These are phyloP conservation scores for Thunnus albacares DNA, from an alignment of 2,797 vertebrate genomes.

Conservation along the genomic window DNA sequence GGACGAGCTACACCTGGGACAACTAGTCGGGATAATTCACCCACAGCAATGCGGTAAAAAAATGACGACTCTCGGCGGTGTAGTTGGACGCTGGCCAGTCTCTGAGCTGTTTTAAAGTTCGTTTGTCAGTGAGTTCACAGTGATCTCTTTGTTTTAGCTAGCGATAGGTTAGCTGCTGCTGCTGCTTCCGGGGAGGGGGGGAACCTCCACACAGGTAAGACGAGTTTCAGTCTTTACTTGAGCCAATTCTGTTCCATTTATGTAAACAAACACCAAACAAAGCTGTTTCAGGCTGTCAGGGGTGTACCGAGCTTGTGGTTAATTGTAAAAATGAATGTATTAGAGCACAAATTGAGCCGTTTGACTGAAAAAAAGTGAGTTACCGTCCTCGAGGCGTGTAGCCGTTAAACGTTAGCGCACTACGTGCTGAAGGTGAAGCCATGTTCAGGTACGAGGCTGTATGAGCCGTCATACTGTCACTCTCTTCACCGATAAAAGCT, in stretches of 20 bases:
- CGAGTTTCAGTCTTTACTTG: constrained; percentile 78
- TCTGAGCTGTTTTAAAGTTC: neutral
- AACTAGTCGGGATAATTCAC: neutral
- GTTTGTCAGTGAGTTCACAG: neutral
- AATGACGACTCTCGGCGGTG: neutral
- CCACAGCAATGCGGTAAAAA: constrained; percentile 35
- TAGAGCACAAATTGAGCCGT: accelerated
- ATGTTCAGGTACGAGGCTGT: constrained; percentile 1
- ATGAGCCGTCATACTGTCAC: neutral
- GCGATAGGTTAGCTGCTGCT: constrained; percentile 51
- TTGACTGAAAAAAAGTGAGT: constrained; percentile 30
- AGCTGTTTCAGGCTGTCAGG: neutral
- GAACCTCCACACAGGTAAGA: constrained; percentile 85
- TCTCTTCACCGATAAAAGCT: neutral
- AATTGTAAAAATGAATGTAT: neutral
- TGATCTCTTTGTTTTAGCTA: constrained; percentile 73
- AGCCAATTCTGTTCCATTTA: neutral
- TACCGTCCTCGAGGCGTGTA: constrained; percentile 62
- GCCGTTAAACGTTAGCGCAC: constrained; percentile 21
- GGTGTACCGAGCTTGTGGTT: accelerated
- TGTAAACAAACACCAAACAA: neutral
- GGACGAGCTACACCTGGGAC: constrained; percentile 71
- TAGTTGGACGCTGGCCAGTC: neutral
- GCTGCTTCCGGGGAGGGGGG: constrained; percentile 74
- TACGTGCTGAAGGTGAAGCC: constrained; percentile 56